phyloP scores from a whole-genome alignment of 2,888 invertebrate species.

The Orchesella flavescens region DNA sequence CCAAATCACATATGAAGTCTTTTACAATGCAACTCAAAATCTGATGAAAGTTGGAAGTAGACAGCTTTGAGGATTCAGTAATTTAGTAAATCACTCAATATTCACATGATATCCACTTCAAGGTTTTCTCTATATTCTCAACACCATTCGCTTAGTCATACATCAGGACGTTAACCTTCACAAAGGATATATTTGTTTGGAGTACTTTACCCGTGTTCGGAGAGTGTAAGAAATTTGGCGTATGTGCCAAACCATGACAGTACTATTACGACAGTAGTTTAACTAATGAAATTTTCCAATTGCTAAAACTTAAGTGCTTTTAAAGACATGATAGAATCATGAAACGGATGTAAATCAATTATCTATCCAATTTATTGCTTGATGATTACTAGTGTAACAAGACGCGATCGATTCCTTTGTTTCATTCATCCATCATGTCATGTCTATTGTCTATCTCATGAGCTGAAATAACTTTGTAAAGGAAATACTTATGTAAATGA shows the following conservation, averaged over 20 bases:
- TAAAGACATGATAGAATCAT: background rate
- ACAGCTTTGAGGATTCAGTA: background rate
- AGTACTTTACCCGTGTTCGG: background rate
- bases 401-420: no score
- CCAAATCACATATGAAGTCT: background rate
- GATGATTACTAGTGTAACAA: no score
- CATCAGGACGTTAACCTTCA: slow-evolving; percentile 23
- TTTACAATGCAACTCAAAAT: background rate
- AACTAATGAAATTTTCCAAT: background rate
- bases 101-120: background rate
- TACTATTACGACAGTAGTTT: background rate
- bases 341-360: no score
- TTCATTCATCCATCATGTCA: no score
- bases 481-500: no score
- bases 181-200: background rate
- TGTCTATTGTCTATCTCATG: no score
- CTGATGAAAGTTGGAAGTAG: background rate
- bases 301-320: background rate
- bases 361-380: no score
- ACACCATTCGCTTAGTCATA: background rate
- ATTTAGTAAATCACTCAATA: no score
- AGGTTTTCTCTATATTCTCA: background rate
- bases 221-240: no score
- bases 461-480: no score
- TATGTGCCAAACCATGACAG: no score